Evolutionary conservation across 2,888 invertebrate genomes (phyloP).

Genomic region (Steromphala cineraria): DNA sequence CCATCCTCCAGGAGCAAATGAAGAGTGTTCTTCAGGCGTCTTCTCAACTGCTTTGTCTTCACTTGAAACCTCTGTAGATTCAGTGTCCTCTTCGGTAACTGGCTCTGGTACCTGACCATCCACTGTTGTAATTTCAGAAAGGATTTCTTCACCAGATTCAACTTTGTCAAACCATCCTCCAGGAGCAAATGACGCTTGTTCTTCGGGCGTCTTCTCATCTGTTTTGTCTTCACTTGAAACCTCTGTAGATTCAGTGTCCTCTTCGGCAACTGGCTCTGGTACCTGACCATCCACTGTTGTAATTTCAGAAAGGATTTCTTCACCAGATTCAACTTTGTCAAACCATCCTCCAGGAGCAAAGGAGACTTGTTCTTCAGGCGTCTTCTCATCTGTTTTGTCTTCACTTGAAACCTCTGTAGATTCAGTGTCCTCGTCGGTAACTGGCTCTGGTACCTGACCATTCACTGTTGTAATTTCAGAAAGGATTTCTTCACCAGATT

Average conservation of each 20-base stretch:
- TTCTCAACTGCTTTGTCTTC: not conserved
- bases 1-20: not conserved
- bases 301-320: not conserved
- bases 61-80: not conserved
- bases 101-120: not conserved
- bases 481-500: not conserved
- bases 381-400: not conserved
- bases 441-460: not conserved
- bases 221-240: not conserved
- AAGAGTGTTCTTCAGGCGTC: not conserved
- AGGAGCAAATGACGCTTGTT: not conserved
- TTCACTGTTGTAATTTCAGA: not conserved
- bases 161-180: slow-evolving; percentile 5
- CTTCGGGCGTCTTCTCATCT: not conserved
- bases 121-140: not conserved
- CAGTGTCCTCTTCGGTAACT: not conserved
- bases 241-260: not conserved
- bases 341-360: not conserved
- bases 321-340: not conserved
- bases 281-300: not conserved
- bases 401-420: not conserved
- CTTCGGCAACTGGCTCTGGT: not conserved
- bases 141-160: not conserved
- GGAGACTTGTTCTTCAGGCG: not conserved
- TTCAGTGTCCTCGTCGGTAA: not conserved